phyloP scores from a whole-genome alignment of 2,797 vertebrate genomes.

The Urosaurus nigricauda region DNA sequence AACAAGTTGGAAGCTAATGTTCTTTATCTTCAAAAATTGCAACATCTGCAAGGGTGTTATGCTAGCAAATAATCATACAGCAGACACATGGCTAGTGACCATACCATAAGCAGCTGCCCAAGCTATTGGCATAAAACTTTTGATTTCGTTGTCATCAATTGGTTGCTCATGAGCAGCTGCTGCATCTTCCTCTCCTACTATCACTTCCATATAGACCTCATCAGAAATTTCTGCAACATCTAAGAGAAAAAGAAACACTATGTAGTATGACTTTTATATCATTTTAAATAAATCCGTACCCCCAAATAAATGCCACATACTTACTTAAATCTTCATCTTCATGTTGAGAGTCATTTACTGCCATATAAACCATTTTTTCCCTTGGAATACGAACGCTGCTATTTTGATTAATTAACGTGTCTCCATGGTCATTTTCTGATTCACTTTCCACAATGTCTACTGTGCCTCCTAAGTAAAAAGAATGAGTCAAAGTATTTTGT shows the following conservation, averaged over 20 bases:
- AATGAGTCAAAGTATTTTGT: conserved; percentile 60
- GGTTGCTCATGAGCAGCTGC: conserved; percentile 87
- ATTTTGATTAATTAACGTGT: conserved; percentile 88
- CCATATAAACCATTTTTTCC: conserved; percentile 99
- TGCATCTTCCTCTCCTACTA: conserved; percentile 91
- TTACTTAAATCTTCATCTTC: conserved; percentile 94
- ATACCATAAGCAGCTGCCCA: conserved; percentile 94
- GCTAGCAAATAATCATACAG: neutral
- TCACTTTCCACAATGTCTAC: conserved; percentile 97
- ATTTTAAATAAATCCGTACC: conserved; percentile 60
- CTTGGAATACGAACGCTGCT: conserved; percentile 88
- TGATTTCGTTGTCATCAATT: conserved; percentile 89
- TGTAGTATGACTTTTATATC: conserved; percentile 58
- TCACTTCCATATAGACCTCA: conserved; percentile 96
- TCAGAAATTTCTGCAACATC: conserved; percentile 92
- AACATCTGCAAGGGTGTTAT: conserved; percentile 41
- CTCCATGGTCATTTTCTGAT: conserved; percentile 86
- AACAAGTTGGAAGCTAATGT: conserved; percentile 43
- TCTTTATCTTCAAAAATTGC: conserved; percentile 52
- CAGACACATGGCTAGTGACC: conserved; percentile 64
- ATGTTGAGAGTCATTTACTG: conserved; percentile 93
- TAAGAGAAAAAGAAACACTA: conserved; percentile 70
- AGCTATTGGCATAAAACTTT: conserved; percentile 94
- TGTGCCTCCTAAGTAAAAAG: conserved; percentile 87
- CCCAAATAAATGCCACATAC: conserved; percentile 80